phyloP scores from a whole-genome alignment of 2,888 invertebrate genomes.

The Parthenolecanium corni region DNA sequence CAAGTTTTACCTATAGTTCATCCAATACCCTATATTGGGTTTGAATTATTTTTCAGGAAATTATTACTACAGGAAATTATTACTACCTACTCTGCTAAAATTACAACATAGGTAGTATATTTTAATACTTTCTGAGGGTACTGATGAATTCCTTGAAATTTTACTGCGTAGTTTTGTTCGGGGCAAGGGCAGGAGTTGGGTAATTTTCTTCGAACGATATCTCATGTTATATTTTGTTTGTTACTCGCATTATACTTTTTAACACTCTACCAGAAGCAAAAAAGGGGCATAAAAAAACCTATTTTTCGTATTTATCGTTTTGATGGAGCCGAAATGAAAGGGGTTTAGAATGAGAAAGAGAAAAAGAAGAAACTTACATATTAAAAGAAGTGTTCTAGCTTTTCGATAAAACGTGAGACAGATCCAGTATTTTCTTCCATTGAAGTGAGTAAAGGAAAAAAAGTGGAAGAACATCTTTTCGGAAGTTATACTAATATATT shows the following conservation, averaged over 20 bases:
- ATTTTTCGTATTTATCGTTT: neutral
- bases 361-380: slow-evolving; percentile 23
- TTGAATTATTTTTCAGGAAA: too few species aligned
- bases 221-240: neutral
- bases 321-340: neutral
- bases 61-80: too few species aligned
- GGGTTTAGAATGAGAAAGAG: neutral
- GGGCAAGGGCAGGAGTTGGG: too few species aligned
- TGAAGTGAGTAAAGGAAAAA: too few species aligned
- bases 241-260: slow-evolving; percentile 2
- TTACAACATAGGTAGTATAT: too few species aligned
- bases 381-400: slow-evolving; percentile 27
- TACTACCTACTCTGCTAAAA: too few species aligned
- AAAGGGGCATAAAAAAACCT: neutral
- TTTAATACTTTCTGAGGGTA: too few species aligned
- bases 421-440: neutral
- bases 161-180: too few species aligned
- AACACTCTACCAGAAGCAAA: neutral
- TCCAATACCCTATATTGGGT: too few species aligned
- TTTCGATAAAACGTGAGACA: slow-evolving; percentile 29
- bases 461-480: slow-evolving; percentile 15
- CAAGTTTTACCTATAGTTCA: too few species aligned
- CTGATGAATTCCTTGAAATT: too few species aligned
- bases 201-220: too few species aligned
- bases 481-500: slow-evolving; percentile 29